Evolutionary conservation across 2,888 invertebrate species (phyloP).

Genomic region (Melieria omissa): DNA sequence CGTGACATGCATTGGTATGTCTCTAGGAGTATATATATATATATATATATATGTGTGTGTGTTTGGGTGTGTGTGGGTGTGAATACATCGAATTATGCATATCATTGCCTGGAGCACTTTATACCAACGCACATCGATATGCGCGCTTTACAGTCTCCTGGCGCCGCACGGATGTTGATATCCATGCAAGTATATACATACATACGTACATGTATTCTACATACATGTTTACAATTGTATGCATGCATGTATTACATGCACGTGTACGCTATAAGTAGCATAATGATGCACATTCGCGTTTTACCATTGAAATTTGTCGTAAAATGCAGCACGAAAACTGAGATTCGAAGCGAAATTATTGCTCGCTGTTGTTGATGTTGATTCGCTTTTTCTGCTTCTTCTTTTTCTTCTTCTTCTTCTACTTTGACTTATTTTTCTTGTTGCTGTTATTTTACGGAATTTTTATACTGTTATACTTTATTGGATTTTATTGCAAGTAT

Average conservation of each 20-base stretch:
- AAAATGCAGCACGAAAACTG: conserved; percentile 19
- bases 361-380: neutral
- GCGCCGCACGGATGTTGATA: neutral
- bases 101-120: neutral
- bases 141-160: neutral
- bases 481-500: conserved; percentile 2
- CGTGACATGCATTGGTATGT: neutral
- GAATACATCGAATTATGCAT: neutral
- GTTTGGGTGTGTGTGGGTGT: neutral
- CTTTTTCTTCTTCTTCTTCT: neutral
- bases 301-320: conserved; percentile 27
- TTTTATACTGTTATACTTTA: neutral
- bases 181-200: neutral
- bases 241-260: neutral
- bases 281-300: conserved; percentile 17
- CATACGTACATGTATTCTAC: neutral
- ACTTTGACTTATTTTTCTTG: neutral
- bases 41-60: neutral
- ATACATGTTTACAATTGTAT: neutral
- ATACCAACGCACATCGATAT: neutral
- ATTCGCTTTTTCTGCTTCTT: conserved; percentile 1
- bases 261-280: neutral
- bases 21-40: neutral
- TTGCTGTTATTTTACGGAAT: neutral
- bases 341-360: too few species aligned